Evolutionary conservation across 1,140 invertebrate species (phyloP).

Genomic region (Calosoma granatense): DNA sequence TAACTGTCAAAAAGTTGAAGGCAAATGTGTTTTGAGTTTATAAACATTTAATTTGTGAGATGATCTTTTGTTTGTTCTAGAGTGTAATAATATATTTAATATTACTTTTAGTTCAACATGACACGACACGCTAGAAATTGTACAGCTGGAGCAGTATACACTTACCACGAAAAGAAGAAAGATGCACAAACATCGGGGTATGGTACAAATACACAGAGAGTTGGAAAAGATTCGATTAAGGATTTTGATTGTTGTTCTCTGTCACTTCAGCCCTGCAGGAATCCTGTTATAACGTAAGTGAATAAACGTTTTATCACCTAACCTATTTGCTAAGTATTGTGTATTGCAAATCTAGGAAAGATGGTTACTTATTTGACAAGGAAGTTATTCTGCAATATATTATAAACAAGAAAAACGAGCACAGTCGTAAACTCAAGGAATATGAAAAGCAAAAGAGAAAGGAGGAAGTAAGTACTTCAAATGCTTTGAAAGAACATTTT

Average conservation of each 20-base stretch:
- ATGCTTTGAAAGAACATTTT: neutral
- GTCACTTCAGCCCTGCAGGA: conserved; percentile 88
- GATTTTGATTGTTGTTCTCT: conserved; percentile 97
- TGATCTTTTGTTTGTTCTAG: too few relatives aligned
- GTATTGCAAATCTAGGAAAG: conserved; percentile 63
- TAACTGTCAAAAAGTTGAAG: too few relatives aligned
- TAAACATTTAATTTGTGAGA: too few relatives aligned
- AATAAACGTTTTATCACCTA: conserved; percentile 16
- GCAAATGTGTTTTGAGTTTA: too few relatives aligned
- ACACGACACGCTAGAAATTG: conserved; percentile 95
- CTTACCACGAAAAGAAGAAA: conserved; percentile 96
- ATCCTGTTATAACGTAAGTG: conserved; percentile 75
- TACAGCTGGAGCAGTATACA: conserved; percentile 96
- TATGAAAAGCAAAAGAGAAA: conserved; percentile 82
- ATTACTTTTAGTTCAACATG: too few relatives aligned
- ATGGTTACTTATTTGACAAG: conserved; percentile 95
- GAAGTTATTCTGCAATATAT: conserved; percentile 96
- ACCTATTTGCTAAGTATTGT: conserved; percentile 12
- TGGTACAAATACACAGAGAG: conserved; percentile 68
- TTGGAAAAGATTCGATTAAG: conserved; percentile 96
- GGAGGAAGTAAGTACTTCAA: conserved; percentile 41
- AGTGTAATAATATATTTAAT: too few relatives aligned
- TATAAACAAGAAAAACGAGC: conserved; percentile 89
- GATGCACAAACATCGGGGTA: conserved; percentile 89
- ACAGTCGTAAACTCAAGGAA: conserved; percentile 80